Percentiles rank a stretch among this genome's conserved stretches.
phyloP scores from a whole-genome alignment of 2,888 invertebrate genomes.

The Stenodera caucasica region DNA sequence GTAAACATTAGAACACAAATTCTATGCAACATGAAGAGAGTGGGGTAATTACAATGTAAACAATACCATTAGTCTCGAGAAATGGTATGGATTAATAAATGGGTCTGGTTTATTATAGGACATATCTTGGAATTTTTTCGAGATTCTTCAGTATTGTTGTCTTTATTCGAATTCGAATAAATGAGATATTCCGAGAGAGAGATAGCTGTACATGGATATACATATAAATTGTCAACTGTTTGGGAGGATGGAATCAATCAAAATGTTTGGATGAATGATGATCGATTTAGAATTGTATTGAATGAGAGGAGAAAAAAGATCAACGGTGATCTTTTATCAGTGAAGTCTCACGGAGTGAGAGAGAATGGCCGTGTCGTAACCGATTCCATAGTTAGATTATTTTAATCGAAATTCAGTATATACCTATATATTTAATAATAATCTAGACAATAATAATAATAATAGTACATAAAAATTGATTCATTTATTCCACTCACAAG shows the following conservation, averaged over 20 bases:
- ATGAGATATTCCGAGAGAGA: background rate
- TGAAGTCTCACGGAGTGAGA: conserved; percentile 2
- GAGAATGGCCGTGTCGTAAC: background rate
- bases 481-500: conserved; percentile 2
- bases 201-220: background rate
- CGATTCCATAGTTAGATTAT: conserved; percentile 6
- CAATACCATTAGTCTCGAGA: background rate
- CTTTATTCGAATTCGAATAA: background rate
- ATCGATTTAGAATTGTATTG: conserved; percentile 32
- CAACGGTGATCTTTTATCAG: conserved; percentile 5
- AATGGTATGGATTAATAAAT: conserved; percentile 6
- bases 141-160: background rate
- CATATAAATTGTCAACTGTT: conserved; percentile 42
- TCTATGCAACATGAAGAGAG: background rate
- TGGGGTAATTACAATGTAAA: conserved; percentile 6
- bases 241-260: conserved; percentile 49
- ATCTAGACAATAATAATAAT: background rate
- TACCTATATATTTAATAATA: background rate
- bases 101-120: background rate
- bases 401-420: conserved; percentile 5
- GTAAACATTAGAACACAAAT: background rate
- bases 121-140: background rate
- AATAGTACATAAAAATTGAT: conserved; percentile 1
- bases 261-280: conserved; percentile 48
- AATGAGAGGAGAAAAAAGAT: background rate